Conservation (phyloP, 2,888 invertebrate species). For the Patella depressa region DNA sequence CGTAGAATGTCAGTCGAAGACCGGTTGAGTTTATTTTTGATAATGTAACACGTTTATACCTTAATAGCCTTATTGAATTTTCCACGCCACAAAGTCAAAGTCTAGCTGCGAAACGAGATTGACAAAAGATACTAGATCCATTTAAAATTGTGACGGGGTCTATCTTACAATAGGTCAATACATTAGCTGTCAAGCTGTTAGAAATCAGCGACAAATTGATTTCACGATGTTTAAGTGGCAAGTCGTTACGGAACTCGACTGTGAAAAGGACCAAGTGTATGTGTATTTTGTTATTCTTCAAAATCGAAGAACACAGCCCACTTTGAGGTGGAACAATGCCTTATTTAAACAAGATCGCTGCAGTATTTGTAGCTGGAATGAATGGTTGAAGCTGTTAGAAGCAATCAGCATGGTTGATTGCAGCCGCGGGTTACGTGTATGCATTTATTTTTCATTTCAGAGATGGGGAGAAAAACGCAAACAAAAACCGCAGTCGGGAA, state of each 20-base stretch:
- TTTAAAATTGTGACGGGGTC: neutral
- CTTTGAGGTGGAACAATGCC: neutral
- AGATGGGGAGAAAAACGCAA: constrained; percentile 4
- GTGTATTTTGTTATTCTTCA: constrained; percentile 9
- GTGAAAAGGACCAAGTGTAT: constrained; percentile 10
- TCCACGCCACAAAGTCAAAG: constrained; percentile 35
- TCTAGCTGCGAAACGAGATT: constrained; percentile 16
- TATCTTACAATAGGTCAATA: neutral
- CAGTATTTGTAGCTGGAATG: neutral
- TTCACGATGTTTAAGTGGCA: constrained; percentile 4
- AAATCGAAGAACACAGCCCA: constrained; percentile 9
- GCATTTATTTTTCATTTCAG: neutral
- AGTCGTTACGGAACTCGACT: constrained; percentile 12
- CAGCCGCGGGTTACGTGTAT: neutral
- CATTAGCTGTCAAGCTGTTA: constrained; percentile 8
- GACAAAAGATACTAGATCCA: constrained; percentile 7
- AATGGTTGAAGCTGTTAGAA: neutral
- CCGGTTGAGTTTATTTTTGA: constrained; percentile 13
- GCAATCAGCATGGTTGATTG: neutral
- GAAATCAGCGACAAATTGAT: constrained; percentile 12
- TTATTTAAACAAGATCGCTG: neutral
- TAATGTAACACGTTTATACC: constrained; percentile 26
- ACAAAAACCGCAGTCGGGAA: constrained; percentile 1
- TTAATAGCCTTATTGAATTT: constrained; percentile 35
- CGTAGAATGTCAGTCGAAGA: constrained; percentile 9